A percentile compares a stretch with the other conserved stretches of the same genome.
These are phyloP conservation scores for Himalopsyche phryganea DNA, from an alignment of 1,140 invertebrate species.

Conservation along the genomic window DNA sequence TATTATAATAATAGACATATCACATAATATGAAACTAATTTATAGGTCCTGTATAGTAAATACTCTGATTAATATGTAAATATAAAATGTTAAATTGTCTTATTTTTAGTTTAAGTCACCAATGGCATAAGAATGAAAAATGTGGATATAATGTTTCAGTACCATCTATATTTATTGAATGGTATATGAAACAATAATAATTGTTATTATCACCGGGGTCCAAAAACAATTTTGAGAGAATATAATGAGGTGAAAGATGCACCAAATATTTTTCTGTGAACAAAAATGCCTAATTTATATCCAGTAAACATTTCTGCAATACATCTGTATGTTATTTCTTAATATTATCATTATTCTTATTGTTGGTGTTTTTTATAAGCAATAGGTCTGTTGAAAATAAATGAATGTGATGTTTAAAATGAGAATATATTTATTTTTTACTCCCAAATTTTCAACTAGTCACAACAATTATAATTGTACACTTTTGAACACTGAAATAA, in stretches of 20 bases:
- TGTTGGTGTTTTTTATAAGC: slow-evolving; percentile 11
- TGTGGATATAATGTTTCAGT: no score
- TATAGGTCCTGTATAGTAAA: background rate
- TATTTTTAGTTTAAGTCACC: slow-evolving; percentile 1
- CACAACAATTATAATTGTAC: no score
- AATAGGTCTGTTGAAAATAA: slow-evolving; percentile 9
- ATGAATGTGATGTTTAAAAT: slow-evolving; percentile 12
- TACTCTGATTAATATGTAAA: background rate
- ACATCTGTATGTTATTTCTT: background rate
- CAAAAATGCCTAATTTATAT: background rate
- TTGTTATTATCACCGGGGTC: no score
- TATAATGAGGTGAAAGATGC: background rate
- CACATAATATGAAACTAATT: background rate
- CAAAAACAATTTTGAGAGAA: background rate
- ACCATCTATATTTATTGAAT: no score
- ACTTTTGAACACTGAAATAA: no score
- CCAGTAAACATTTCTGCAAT: background rate
- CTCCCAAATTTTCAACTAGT: no score
- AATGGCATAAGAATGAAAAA: no score
- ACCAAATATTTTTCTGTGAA: background rate
- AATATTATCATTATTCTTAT: background rate
- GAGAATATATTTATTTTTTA: background rate
- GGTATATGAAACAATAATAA: no score
- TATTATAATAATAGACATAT: no score
- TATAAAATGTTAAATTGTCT: no score